Evolutionary conservation across 2,797 vertebrate species (phyloP).

Genomic region (Premnoplex brunnescens): DNA sequence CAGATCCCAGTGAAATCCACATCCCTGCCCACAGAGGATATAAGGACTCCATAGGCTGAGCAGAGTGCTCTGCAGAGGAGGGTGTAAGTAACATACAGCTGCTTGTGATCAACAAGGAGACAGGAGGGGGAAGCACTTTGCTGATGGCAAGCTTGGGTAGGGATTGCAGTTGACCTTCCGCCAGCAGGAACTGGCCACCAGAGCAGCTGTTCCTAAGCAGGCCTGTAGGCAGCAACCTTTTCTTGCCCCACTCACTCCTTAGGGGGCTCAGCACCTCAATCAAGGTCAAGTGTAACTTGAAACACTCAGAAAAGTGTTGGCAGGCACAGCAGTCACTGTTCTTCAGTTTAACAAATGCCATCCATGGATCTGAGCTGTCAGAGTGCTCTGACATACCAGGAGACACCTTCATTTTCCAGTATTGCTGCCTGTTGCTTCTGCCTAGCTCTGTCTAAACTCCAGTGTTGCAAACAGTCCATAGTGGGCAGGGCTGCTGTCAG

Average conservation of each 20-base stretch:
- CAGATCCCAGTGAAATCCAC: neutral
- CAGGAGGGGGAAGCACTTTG: neutral
- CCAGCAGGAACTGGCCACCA: neutral
- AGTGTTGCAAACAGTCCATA: neutral
- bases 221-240: neutral
- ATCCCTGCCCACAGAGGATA: neutral
- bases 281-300: neutral
- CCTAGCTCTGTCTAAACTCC: neutral
- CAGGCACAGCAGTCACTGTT: neutral
- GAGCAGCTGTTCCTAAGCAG: neutral
- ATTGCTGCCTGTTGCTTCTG: neutral
- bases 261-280: neutral
- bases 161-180: neutral
- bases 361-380: neutral
- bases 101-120: neutral
- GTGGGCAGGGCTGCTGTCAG: neutral
- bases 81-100: accelerated
- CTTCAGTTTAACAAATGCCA: neutral
- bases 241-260: accelerated
- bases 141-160: neutral
- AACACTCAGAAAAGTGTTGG: neutral
- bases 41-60: neutral
- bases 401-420: neutral
- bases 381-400: neutral
- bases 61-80: neutral